A percentile compares a stretch with the other conserved stretches of the same genome.
Conservation (phyloP, 2,888 invertebrate genomes). For the Tipula lateralis region DNA sequence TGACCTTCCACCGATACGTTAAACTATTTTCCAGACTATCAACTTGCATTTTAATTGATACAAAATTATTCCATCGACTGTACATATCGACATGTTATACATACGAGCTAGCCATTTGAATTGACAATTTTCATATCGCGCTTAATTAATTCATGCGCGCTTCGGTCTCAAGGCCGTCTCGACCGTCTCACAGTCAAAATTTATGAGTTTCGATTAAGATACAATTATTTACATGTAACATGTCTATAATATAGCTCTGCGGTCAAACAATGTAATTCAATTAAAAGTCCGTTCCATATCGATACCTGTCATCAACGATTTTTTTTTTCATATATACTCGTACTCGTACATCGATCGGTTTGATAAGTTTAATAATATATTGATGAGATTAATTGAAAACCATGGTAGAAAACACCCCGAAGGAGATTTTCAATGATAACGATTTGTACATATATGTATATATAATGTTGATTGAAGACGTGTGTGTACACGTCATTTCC, state of each 20-base stretch:
- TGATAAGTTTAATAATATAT: neutral
- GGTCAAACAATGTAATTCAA: too few species aligned
- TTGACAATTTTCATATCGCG: neutral
- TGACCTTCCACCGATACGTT: neutral
- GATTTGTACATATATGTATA: too few species aligned
- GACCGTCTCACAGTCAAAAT: neutral
- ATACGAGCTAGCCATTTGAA: neutral
- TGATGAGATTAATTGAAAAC: constrained; percentile 9
- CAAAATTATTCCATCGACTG: neutral
- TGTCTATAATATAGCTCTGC: too few species aligned
- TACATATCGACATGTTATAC: neutral
- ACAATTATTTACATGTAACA: neutral
- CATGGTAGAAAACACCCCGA: constrained; percentile 19
- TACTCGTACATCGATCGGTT: neutral
- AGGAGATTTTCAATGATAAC: neutral
- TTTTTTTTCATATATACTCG: neutral
- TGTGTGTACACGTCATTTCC: neutral
- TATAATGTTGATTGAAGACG: neutral
- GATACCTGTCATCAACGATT: neutral
- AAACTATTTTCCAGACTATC: neutral
- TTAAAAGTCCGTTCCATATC: neutral
- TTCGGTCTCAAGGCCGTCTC: neutral
- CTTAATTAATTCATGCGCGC: neutral
- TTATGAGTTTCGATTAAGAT: neutral
- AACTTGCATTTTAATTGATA: neutral